Percentiles rank a stretch among this genome's conserved stretches.
These are phyloP conservation scores for Protaetia brevitarsis DNA, from an alignment of 1,140 invertebrate species.

Conservation along the genomic window DNA sequence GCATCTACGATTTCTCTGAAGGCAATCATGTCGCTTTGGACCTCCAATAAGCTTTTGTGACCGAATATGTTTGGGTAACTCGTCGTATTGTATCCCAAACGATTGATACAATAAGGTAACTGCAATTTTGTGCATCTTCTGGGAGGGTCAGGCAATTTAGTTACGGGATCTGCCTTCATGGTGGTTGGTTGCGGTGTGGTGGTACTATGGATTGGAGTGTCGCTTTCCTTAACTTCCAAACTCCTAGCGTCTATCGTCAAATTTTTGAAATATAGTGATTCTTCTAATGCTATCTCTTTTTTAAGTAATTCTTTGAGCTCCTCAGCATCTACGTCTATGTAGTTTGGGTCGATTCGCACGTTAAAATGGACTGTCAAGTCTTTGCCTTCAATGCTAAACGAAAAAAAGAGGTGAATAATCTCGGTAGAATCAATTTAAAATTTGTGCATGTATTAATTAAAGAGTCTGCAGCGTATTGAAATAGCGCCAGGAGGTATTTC, in stretches of 20 bases:
- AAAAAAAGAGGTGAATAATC: not conserved
- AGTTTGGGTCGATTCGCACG: conserved; percentile 63
- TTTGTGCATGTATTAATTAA: too few species aligned
- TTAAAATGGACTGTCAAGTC: conserved; percentile 72
- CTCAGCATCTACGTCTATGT: conserved; percentile 54
- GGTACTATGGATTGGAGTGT: conserved; percentile 55
- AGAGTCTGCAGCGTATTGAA: too few species aligned
- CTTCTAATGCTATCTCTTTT: conserved; percentile 53
- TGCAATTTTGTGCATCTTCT: conserved; percentile 66
- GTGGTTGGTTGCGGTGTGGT: conserved; percentile 53
- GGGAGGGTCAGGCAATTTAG: conserved; percentile 53
- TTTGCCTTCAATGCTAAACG: conserved; percentile 60
- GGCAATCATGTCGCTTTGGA: conserved; percentile 73
- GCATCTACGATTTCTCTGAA: conserved; percentile 84
- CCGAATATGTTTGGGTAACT: conserved; percentile 80
- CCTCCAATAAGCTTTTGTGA: conserved; percentile 60
- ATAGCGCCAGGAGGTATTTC: not conserved
- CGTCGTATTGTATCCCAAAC: conserved; percentile 73
- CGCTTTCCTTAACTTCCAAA: conserved; percentile 62
- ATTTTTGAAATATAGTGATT: conserved; percentile 59
- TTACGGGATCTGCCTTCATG: conserved; percentile 46
- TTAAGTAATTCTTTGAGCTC: conserved; percentile 52
- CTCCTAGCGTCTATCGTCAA: conserved; percentile 65
- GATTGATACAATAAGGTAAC: conserved; percentile 67
- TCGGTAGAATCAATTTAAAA: too few species aligned